Evolutionary conservation across 2,797 vertebrate genomes (phyloP).

Genomic region (Danionella dracula): DNA sequence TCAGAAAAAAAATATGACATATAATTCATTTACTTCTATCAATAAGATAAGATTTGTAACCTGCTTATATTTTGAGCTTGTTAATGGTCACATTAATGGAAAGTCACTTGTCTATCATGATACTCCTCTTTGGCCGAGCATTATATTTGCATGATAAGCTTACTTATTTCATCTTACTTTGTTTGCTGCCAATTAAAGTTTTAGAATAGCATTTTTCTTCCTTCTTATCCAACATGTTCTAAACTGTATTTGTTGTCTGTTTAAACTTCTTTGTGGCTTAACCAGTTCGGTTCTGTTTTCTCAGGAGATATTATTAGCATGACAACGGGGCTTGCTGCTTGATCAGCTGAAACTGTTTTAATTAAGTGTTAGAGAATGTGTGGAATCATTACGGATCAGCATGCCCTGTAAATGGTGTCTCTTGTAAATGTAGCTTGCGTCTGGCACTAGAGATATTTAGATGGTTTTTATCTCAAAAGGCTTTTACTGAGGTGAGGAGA

Average conservation of each 20-base stretch:
- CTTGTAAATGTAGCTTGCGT: conserved; percentile 59
- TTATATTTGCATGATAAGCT: not conserved
- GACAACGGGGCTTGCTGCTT: conserved; percentile 54
- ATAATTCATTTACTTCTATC: no score
- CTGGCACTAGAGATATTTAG: conserved; percentile 39
- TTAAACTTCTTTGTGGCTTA: conserved; percentile 32
- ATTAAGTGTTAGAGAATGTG: conserved; percentile 62
- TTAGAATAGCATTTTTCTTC: not conserved
- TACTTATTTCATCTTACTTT: not conserved
- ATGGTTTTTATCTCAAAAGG: conserved; percentile 24
- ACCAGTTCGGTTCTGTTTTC: conserved; percentile 28
- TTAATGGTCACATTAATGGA: no score
- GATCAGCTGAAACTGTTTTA: conserved; percentile 62
- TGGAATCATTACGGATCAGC: conserved; percentile 49
- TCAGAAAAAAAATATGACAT: no score
- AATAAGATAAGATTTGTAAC: no score
- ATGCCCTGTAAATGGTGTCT: conserved; percentile 51
- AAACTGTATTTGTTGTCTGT: conserved; percentile 23
- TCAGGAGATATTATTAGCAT: conserved; percentile 62
- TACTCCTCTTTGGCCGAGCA: no score
- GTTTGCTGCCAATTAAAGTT: no score
- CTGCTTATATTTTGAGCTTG: no score
- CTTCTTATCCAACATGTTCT: not conserved
- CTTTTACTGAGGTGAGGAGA: conserved; percentile 42
- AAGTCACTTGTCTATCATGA: no score